Percentiles rank a stretch among this genome's conserved stretches.
Conservation (phyloP, 2,797 vertebrate genomes). For the Brachyrhaphis roseni region DNA sequence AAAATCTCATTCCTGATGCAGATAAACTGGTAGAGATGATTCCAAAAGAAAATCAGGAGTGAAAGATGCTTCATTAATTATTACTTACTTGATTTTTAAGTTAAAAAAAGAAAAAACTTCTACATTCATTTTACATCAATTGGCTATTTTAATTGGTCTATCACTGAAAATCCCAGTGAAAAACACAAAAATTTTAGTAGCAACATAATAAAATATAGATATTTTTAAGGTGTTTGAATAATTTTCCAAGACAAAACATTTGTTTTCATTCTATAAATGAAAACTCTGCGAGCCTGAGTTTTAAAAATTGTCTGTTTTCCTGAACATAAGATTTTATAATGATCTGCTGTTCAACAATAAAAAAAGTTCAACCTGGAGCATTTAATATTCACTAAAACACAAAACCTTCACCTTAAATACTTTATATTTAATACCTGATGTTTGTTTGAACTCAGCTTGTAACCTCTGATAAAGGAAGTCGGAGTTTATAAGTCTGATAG, state of each 20-base stretch:
- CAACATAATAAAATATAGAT: not conserved
- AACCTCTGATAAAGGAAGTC: not conserved
- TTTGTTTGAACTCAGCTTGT: not conserved
- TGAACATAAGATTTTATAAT: not conserved
- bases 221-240: not conserved
- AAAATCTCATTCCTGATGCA: not conserved
- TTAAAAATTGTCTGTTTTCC: not conserved
- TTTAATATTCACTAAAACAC: not conserved
- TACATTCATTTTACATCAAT: not conserved
- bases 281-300: conserved; percentile 18
- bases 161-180: not conserved
- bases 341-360: not conserved
- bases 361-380: not conserved
- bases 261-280: conserved; percentile 26
- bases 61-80: not conserved
- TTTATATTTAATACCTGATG: not conserved
- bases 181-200: not conserved
- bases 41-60: not conserved
- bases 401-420: not conserved
- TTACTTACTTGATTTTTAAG: too few relatives aligned
- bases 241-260: not conserved
- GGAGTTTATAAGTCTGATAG: not conserved
- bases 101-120: not conserved
- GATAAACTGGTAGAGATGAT: not conserved
- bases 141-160: not conserved